A percentile compares a stretch with the other conserved stretches of the same genome.
phyloP scores from a whole-genome alignment of 1,140 invertebrate species.

The Drosophila santomea region DNA sequence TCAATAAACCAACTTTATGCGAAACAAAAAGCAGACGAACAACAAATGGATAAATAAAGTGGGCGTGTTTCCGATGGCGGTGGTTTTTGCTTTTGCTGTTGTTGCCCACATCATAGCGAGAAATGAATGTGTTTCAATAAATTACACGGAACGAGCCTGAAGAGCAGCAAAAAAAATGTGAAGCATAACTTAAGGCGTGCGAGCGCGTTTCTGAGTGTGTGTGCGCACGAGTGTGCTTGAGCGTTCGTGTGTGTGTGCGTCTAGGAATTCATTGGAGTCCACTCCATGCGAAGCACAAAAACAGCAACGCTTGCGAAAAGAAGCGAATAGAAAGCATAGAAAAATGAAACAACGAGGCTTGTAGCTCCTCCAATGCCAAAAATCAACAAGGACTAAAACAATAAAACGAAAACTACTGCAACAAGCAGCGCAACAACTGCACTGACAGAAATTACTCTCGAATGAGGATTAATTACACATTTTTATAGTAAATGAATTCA shows the following conservation, averaged over 20 bases:
- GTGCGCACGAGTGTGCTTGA: constrained; percentile 7
- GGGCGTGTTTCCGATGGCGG: constrained; percentile 54
- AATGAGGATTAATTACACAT: not conserved
- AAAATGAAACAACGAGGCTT: constrained; percentile 36
- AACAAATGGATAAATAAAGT: constrained; percentile 59
- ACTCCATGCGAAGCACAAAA: constrained; percentile 49
- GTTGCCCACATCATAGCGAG: constrained; percentile 65
- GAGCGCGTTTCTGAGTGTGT: constrained; percentile 12
- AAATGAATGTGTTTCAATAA: constrained; percentile 82
- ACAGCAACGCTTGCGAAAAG: constrained; percentile 55
- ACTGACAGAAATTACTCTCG: not conserved
- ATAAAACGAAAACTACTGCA: constrained; percentile 1
- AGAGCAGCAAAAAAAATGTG: constrained; percentile 42
- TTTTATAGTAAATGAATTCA: too few relatives aligned
- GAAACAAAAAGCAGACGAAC: constrained; percentile 31
- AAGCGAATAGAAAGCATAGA: constrained; percentile 23
- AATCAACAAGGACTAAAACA: constrained; percentile 16
- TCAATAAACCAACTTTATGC: constrained; percentile 61
- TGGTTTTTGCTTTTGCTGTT: constrained; percentile 20
- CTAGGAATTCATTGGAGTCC: constrained; percentile 64
- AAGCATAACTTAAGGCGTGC: constrained; percentile 65
- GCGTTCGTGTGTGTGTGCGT: constrained; percentile 29
- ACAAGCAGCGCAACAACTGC: constrained; percentile 4
- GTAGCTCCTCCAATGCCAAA: constrained; percentile 50
- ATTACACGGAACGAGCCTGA: constrained; percentile 59